Evolutionary conservation across 2,113 vertebrate species (phyloP).

Genomic region (Carassius gibelio): DNA sequence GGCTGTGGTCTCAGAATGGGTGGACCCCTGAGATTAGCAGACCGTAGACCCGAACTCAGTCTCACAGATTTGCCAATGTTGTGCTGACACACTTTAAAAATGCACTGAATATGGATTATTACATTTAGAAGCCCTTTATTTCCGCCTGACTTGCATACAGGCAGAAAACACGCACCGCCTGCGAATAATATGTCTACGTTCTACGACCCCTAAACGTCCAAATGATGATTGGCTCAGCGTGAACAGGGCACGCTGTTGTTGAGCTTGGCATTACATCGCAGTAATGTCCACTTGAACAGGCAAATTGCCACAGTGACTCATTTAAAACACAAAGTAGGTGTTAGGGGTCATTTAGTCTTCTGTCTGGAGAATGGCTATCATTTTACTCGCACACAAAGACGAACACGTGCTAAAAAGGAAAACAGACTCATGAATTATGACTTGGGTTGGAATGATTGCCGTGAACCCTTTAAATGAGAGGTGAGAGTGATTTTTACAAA

Average conservation of each 20-base stretch:
- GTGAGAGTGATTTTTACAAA: conserved; percentile 9
- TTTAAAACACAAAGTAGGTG: conserved; percentile 37
- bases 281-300: conserved; percentile 38
- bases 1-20: conserved; percentile 73
- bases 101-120: conserved; percentile 21
- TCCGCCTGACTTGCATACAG: conserved; percentile 23
- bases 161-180: neutral
- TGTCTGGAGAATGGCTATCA: conserved; percentile 31
- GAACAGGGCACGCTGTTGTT: conserved; percentile 30
- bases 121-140: conserved; percentile 31
- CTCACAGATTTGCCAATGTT: conserved; percentile 22
- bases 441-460: conserved; percentile 24
- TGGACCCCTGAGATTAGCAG: conserved; percentile 51
- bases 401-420: conserved; percentile 9
- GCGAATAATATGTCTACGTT: conserved; percentile 19
- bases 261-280: conserved; percentile 35
- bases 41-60: conserved; percentile 25
- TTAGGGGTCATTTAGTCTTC: conserved; percentile 36
- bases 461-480: conserved; percentile 13
- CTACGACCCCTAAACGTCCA: conserved; percentile 13
- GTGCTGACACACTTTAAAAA: conserved; percentile 33
- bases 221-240: conserved; percentile 38
- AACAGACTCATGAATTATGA: conserved; percentile 30
- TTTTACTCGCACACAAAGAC: conserved; percentile 21
- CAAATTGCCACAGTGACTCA: conserved; percentile 37